Base-by-base conservation (phyloP, 2,888 invertebrate species). In the Drosophila tripunctata region DNA sequence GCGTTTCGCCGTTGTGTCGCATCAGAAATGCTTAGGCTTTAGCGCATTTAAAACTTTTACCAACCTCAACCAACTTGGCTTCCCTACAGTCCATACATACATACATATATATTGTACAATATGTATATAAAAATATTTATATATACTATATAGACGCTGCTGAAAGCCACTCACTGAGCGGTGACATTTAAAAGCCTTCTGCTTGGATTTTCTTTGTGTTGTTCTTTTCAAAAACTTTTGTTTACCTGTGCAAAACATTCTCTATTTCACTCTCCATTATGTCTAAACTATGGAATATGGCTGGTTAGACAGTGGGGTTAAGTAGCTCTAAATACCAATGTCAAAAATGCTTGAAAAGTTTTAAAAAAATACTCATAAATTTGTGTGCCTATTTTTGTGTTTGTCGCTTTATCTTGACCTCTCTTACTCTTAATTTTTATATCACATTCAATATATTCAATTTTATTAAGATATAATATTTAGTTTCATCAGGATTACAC, bases 31-130 rank as follows among this genome's bases (percentile, higher is more conserved):
- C 65, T 56, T 48, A 41, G 58, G 77, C 65, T 78, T 78, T 76
- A 50, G 47, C 60, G 44, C 67, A 69, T 73, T 69, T 66, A 66
- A 64, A 73, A 74, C 72, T 72, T 72, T 75, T 14, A 21, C 50
- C 41, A 54, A 41, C 48, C 36, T 69, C 52, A 4, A 14, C 17
- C 22, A 54, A 43, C 43, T 40, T 45, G 24, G 38, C 38, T 43
- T 17, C 21, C n/a, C 48, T 15, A 43, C 27, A 27, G 12, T 14
- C n/a, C 12, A 33, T 33, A 33, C 12, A 14, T 33, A 33, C 4
- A 10, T 27, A 27, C 7, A 10, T 38, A 36, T 17, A 38, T 38
- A 45, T 33, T n/a, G n/a, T n/a, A n/a, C n/a, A n/a, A 33, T 47
- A 45, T 10, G 33, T 17, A 45, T 8, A 19, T 21, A 19, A 12